These are phyloP conservation scores for Corythoichthys haematopterus DNA, from an alignment of 2,113 vertebrate species.

Conservation along the genomic window DNA sequence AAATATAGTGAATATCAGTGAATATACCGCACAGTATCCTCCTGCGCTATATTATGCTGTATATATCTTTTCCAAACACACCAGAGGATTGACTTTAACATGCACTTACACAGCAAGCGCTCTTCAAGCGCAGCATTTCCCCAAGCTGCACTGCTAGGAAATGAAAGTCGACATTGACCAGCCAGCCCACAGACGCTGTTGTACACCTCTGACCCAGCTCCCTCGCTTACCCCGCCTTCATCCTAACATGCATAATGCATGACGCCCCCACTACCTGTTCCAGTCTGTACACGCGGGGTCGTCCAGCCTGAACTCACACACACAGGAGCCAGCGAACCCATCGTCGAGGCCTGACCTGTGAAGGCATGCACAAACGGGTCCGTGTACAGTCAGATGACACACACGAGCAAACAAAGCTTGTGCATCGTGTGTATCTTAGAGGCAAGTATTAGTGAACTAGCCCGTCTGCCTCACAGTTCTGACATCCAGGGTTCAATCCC, in stretches of 20 bases:
- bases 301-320: constrained; percentile 32
- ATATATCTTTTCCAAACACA: constrained; percentile 7
- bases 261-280: constrained; percentile 59
- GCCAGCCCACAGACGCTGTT: constrained; percentile 42
- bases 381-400: constrained; percentile 8
- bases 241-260: constrained; percentile 60
- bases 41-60: neutral
- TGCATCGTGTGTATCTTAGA: constrained; percentile 58
- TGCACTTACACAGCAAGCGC: constrained; percentile 33
- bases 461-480: constrained; percentile 2
- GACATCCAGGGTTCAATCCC: too few relatives aligned
- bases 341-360: constrained; percentile 52
- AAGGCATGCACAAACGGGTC: neutral
- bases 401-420: constrained; percentile 45
- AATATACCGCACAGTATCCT: neutral
- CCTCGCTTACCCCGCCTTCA: neutral
- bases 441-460: constrained; percentile 62
- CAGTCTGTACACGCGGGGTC: constrained; percentile 40
- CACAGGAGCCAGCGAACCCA: constrained; percentile 45
- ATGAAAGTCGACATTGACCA: constrained; percentile 61
- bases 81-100: constrained; percentile 30
- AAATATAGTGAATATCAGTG: neutral
- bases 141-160: constrained; percentile 42
- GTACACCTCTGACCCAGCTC: constrained; percentile 38
- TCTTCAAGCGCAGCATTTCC: constrained; percentile 32